Conservation (phyloP, 2,113 vertebrate species). For the Muntiacus reevesi region DNA sequence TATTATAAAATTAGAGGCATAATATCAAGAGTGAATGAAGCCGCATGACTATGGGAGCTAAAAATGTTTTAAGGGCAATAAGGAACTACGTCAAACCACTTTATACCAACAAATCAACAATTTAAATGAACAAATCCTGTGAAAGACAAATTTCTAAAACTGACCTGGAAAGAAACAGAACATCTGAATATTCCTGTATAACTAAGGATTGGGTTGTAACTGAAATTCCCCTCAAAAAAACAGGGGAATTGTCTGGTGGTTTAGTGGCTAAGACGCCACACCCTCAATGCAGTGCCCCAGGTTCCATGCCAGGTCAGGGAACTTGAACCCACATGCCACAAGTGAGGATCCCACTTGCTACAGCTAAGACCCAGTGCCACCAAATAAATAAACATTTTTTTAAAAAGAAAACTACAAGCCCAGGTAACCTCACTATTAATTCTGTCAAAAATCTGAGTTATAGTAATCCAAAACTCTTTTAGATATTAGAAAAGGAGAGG, state of each 20-base stretch:
- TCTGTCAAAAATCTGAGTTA: neutral
- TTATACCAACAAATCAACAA: neutral
- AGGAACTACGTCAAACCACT: neutral
- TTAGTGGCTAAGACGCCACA: neutral
- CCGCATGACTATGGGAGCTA: neutral
- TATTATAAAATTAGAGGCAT: neutral
- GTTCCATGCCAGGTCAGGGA: neutral
- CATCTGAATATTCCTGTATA: neutral
- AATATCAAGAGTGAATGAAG: neutral
- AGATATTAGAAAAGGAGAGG: neutral
- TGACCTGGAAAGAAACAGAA: neutral
- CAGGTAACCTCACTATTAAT: neutral
- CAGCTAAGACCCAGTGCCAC: neutral
- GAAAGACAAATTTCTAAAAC: neutral
- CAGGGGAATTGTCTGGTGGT: neutral
- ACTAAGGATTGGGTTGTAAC: neutral
- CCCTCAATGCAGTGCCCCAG: neutral
- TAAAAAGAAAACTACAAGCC: neutral
- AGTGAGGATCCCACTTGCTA: neutral
- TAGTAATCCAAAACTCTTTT: neutral
- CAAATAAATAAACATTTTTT: neutral
- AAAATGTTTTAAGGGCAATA: neutral
- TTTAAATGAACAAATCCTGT: neutral
- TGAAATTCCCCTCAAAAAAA: neutral
- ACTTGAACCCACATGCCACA: accelerated